Evolutionary conservation across 2,113 vertebrate species (phyloP), one percentile per base, ranked within the genome.

Genomic region (Halcyon senegalensis): DNA sequence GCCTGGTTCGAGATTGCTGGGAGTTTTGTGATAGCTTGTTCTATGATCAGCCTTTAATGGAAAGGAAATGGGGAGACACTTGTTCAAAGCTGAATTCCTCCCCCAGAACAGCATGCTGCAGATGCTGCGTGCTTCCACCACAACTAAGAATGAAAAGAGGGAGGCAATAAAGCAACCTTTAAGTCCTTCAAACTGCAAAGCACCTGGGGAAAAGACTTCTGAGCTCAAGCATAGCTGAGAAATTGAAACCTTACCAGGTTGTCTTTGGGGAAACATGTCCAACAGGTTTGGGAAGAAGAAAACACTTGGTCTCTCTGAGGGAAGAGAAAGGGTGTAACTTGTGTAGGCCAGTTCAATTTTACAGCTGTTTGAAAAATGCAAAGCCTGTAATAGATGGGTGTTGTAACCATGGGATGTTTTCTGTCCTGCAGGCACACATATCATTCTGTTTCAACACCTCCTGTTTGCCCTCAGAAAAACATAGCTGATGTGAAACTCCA

Each of bases 401-500:
- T 84, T 89, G 77, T 97, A 95, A 96, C 73, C 11, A 16, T 68
- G 81, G 62, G 35, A 69, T 93, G 41, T 84, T 92, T 93, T 87
- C 89, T 91, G 59, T 89, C n/a, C 91, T 93, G 35, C 96, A 99
- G 99, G 97, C 99, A 99, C 1, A 97, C 98, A 7, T 99, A 99
- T 98, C 98, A 99, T 82, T 98, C 98, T 35, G 98, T 99, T 51
- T 98, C 99, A 13, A 98, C 98, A 23, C 97, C 99, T n/a, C 97
- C 99, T 8, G 96, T 98, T 68, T 98, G 98, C 86, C 97, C 99
- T 53, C 94, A 98, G 80, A 99, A 99, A 97, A 98, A 97, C 39
- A 87, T 98, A 72, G 94, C 98, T 9, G 99, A 99, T 96, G 90
- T 98, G 11, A 99, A 99, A 93, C 93, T 98, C 35, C 98, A 99